Evolutionary conservation across 2,797 vertebrate genomes (phyloP), one percentile per base, ranked within the genome.

Genomic region (Halcyon smyrnensis): DNA sequence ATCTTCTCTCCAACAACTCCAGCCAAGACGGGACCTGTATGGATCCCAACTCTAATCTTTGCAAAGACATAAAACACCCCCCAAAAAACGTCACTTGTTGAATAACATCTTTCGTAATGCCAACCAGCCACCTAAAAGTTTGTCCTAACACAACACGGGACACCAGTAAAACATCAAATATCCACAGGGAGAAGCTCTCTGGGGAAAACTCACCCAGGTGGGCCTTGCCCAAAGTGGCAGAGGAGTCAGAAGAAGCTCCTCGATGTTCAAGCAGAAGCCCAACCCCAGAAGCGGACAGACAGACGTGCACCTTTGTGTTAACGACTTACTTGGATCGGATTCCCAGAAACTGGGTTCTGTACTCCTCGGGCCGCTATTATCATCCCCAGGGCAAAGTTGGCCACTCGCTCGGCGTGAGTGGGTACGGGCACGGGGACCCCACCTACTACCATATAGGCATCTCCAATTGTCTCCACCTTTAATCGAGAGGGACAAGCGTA

Each of bases 381-480:
- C 98, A 99, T 98, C 74, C 98, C 98, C 93, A 98, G 92, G 91
- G 98, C 98, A 92, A 99, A 98, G 89, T 98, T 98, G 46, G 98
- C 98, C 87, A 98, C 97, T 79, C 98, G 88, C 92, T 98, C 98
- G 8, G 98, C 98, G 1, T 98, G 98, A 56, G 97, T 98, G 87
- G 98, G 96, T 10, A 98, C 98, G 5, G 98, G 98, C 54, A 98
- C 97, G 12, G 98, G 98, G 11, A 98, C 98, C 6, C 98, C 98
- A 36, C 98, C 98, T 20, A 98, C 98, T 48, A 98, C 98, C 98
- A 98, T 98, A 37, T 98, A 98, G 85, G 98, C 97, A 90, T 98
- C 98, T 48, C 97, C 97, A 65, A 98, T 97, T 16, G 98, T 98
- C 95, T 98, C 98, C 91, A 98, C 98, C 98, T 98, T 90, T 20